Base-by-base conservation (phyloP, 1,140 invertebrate species). In the Brachionus paranguensis region DNA sequence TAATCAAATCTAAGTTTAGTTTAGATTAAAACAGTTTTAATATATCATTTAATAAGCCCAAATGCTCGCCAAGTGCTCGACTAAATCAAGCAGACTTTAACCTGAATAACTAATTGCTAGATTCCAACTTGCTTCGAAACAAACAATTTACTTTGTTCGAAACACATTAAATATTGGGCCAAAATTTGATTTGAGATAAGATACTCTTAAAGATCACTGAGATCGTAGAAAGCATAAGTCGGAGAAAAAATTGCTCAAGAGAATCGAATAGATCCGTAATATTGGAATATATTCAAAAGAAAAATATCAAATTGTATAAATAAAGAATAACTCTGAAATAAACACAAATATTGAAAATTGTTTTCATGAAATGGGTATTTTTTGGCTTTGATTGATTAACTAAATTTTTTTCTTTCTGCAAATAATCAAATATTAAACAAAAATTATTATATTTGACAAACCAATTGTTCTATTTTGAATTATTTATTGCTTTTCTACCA, bases 231-330 rank as follows among this genome's bases (percentile, higher is more conserved):
- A 68, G 27, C 65, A 37, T 33, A 68, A 68, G 27, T 68, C 10
- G 11, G 2, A 37, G 33, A 68, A 33, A 68, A 33, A n/a, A 37
- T 68, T 68, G 65, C 27, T 33, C 65, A 68, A 33, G 65, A 68
- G 27, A 68, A 68, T 29, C 65, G 29, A 68, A 14, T 68, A 68
- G 27, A 41, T 68, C 53, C n/a, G 17, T 24, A 68, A 41, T 68
- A 68, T 17, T 68, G 12, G 20, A 29, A 37, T 68, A 37, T 7
- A 24, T 60, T 24, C n/a, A 68, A 6, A 12, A 68, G 33, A 33
- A 33, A 68, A 68, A 68, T 68, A 68, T 68, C 65, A 68, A 68
- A 37, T 68, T 68, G 24, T 68, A 29, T 68, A 68, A 68, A 68
- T 68, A 33, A 68, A 37, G 24, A 60, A 27, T 20, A 33, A 14